Conservation (phyloP, 2,113 vertebrate genomes). For the Sturnira hondurensis region DNA sequence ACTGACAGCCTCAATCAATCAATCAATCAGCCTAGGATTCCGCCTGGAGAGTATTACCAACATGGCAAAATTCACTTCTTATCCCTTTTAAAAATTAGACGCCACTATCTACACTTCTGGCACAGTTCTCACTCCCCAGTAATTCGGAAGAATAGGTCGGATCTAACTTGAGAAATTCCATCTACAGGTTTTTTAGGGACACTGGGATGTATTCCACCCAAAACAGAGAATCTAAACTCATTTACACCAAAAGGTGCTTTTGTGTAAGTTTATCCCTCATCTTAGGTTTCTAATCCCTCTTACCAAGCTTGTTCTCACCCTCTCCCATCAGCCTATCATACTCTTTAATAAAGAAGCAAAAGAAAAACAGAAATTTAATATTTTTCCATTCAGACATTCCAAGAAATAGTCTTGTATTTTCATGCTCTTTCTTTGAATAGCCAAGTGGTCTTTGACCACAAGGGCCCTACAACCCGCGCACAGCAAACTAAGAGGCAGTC, state of each 20-base stretch:
- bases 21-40: not conserved
- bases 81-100: not conserved
- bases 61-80: not conserved
- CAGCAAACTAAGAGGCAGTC: not conserved
- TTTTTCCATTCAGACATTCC: not conserved
- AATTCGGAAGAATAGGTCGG: not conserved
- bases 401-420: not conserved
- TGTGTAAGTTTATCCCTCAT: not conserved
- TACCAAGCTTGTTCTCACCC: not conserved
- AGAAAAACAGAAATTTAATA: not conserved
- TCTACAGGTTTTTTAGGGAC: not conserved
- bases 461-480: not conserved
- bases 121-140: not conserved
- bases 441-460: not conserved
- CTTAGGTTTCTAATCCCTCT: not conserved
- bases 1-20: not conserved
- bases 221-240: not conserved
- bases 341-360: not conserved
- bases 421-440: not conserved
- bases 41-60: not conserved
- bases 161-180: not conserved
- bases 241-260: not conserved
- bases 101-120: not conserved
- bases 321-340: not conserved
- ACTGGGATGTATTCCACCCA: not conserved